These are phyloP conservation scores for Lasiurus borealis DNA, from an alignment of 2,113 vertebrate species.

Conservation along the genomic window DNA sequence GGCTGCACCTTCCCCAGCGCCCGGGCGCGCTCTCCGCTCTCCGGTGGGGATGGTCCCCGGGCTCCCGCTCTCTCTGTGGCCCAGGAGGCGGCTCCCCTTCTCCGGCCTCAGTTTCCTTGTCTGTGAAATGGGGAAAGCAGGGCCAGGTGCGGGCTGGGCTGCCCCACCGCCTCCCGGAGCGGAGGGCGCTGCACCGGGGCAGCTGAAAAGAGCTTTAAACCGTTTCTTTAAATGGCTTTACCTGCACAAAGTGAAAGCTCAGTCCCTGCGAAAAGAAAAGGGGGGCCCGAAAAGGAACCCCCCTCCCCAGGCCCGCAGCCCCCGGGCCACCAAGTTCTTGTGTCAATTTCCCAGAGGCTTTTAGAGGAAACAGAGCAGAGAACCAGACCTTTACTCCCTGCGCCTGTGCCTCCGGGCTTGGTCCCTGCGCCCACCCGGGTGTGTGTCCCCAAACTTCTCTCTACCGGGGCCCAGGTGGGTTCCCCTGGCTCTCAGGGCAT, in stretches of 20 bases:
- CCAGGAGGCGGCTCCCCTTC: not conserved
- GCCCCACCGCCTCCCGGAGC: not conserved
- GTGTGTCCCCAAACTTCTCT: not conserved
- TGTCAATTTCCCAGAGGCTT: not conserved
- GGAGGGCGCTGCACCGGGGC: not conserved
- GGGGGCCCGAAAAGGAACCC: not conserved
- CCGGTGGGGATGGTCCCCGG: not conserved
- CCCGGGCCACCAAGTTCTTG: not conserved
- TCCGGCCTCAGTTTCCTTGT: conserved; percentile 34
- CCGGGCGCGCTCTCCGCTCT: not conserved
- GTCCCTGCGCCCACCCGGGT: not conserved
- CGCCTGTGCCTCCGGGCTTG: not conserved
- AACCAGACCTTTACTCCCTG: not conserved
- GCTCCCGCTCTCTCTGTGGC: not conserved
- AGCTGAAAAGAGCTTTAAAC: not conserved
- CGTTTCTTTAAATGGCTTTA: not conserved
- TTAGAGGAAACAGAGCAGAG: not conserved
- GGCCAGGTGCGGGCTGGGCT: not conserved
- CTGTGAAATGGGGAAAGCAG: conserved; percentile 12
- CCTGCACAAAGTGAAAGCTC: not conserved
- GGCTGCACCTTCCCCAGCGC: not conserved
- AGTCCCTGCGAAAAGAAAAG: not conserved
- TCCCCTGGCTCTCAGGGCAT: rapidly evolving
- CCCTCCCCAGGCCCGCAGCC: rapidly evolving
- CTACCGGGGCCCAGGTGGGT: rapidly evolving